Conservation (phyloP, 2,888 invertebrate genomes). For the Autographa gamma region DNA sequence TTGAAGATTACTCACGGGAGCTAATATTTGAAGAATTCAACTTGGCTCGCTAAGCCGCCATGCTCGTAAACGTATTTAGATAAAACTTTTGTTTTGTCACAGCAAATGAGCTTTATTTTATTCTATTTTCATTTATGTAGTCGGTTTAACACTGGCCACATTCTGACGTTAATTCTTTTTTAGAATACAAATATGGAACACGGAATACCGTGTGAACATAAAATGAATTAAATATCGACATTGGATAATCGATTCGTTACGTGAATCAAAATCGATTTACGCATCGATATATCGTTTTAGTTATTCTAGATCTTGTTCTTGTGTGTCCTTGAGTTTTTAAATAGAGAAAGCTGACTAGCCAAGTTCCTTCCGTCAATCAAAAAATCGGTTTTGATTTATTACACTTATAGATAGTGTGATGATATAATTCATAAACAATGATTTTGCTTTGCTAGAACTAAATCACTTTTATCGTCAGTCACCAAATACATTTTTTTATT, state of each 20-base stretch:
- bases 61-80: slow-evolving; percentile 57
- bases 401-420: slow-evolving; percentile 49
- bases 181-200: slow-evolving; percentile 30
- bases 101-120: slow-evolving; percentile 34
- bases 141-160: neutral
- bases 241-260: slow-evolving; percentile 44
- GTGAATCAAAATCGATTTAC: slow-evolving; percentile 41
- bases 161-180: neutral
- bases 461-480: slow-evolving; percentile 10
- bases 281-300: slow-evolving; percentile 36
- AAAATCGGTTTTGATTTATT: slow-evolving; percentile 49
- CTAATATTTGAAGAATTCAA: slow-evolving; percentile 83
- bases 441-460: slow-evolving; percentile 21
- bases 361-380: slow-evolving; percentile 54
- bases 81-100: slow-evolving; percentile 57
- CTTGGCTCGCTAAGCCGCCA: slow-evolving; percentile 55
- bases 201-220: slow-evolving; percentile 36
- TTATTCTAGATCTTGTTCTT: slow-evolving; percentile 29
- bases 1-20: slow-evolving; percentile 74
- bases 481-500: neutral
- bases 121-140: slow-evolving; percentile 14
- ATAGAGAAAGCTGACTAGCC: slow-evolving; percentile 50
- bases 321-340: slow-evolving; percentile 57
- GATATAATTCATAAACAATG: slow-evolving; percentile 52
- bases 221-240: slow-evolving; percentile 46